Evolutionary conservation across 2,888 invertebrate species (phyloP).

Genomic region (Heliothis peltigera): DNA sequence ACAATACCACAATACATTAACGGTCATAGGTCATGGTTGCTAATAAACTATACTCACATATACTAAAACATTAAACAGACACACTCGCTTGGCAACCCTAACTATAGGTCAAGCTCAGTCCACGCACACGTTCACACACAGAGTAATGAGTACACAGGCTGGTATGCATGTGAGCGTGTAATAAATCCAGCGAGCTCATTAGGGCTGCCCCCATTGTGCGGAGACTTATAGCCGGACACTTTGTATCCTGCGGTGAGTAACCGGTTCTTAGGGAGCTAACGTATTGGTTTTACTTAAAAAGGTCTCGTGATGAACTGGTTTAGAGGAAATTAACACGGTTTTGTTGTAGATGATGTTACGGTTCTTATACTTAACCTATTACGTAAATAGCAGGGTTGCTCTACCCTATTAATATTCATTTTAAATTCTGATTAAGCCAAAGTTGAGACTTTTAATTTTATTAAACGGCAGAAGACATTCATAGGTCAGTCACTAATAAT

Average conservation of each 20-base stretch:
- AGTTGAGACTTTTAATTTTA: too few relatives aligned
- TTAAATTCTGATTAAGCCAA: too few relatives aligned
- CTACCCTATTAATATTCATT: too few relatives aligned
- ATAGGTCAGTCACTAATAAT: too few relatives aligned
- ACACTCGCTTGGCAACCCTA: slow-evolving; percentile 14
- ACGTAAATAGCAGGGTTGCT: not conserved
- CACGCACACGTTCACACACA: slow-evolving; percentile 16
- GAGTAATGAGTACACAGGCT: not conserved
- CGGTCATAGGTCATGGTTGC: slow-evolving; percentile 38
- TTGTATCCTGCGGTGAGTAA: slow-evolving; percentile 36
- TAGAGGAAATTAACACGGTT: not conserved
- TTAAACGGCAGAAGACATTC: too few relatives aligned
- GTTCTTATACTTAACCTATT: not conserved
- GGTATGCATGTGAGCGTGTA: slow-evolving; percentile 26
- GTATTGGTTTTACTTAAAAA: slow-evolving; percentile 24
- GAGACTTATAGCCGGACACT: slow-evolving; percentile 56
- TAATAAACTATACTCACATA: slow-evolving; percentile 4
- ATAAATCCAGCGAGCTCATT: slow-evolving; percentile 60
- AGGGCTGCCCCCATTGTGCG: slow-evolving; percentile 42
- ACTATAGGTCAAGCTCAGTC: slow-evolving; percentile 37
- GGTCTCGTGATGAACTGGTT: not conserved
- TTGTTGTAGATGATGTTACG: not conserved
- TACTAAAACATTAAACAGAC: slow-evolving; percentile 9
- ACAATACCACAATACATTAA: slow-evolving; percentile 13
- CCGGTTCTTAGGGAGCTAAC: slow-evolving; percentile 33